Evolutionary conservation across 2,888 invertebrate species (phyloP), one percentile per base, ranked within the genome.

Genomic region (Mythimna impura): DNA sequence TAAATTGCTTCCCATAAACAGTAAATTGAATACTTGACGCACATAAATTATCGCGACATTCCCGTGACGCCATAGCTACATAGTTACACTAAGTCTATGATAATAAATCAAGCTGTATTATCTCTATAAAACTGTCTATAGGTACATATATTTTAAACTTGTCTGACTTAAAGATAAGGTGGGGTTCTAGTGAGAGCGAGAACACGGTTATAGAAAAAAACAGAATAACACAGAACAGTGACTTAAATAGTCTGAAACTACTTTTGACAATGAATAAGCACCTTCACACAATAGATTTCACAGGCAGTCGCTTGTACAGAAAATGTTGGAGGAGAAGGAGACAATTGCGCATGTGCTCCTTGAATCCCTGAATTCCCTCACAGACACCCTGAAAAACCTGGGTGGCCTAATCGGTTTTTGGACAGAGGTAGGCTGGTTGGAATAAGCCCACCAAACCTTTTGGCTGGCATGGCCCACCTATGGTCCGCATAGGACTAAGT

Each of bases 111-210:
- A 71, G 70, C 60, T 30, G 64, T 60, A 60, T 71, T 84, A 84
- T 81, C 79, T 84, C 60, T 66, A 71, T 74, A 74, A 76, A 81
- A 80, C 78, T 85, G 84, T 86, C 86, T 81, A 78, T 84, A 67
- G 17, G 63, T 73, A 73, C 64, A 73, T 77, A 72, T 81, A 76
- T 78, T 79, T 84, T 76, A 84, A 85, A 80, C 63, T 85, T 81
- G 75, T 76, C 66, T 74, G 60, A 68, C 61, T 73, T 66, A 30
- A 60, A 34, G 17, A 22, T 43, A 12, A 40, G 66, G 60, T 30
- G 71, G 43, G 74, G 72, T 66, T 22, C 0, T 12, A 8, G 0
- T 66, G n/a, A 5, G 3, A 66, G 66, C 66, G 70, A 12, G 10
- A 1, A 54, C 12, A 3, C 7, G 14, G 1, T 12, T 14, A 55